Evolutionary conservation across 2,113 vertebrate species (phyloP).

Genomic region (Ailuropoda melanoleuca): DNA sequence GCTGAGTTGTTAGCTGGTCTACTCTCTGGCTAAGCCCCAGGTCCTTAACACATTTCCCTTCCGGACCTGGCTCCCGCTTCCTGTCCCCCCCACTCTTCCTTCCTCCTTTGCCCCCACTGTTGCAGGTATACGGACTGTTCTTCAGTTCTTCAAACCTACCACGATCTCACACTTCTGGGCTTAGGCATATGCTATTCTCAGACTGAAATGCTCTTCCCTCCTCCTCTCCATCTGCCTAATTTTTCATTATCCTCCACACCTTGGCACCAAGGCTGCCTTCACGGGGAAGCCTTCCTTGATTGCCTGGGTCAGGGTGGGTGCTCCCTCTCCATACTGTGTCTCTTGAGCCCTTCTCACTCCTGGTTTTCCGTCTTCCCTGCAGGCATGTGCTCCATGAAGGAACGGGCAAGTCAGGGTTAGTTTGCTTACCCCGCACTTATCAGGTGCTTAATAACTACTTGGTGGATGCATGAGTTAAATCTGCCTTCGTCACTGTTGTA

Average conservation of each 20-base stretch:
- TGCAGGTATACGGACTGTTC: background rate
- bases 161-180: background rate
- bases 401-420: background rate
- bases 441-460: background rate
- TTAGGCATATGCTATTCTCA: background rate
- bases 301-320: background rate
- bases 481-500: background rate
- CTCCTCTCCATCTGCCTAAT: background rate
- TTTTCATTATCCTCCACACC: background rate
- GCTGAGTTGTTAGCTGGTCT: background rate
- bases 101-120: background rate
- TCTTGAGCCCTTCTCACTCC: background rate
- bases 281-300: background rate
- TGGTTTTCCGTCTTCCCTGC: background rate
- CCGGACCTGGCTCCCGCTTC: background rate
- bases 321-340: background rate
- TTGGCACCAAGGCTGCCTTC: background rate
- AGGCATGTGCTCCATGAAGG: background rate
- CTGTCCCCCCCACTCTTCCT: background rate
- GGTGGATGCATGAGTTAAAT: no score
- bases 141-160: background rate
- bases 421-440: background rate
- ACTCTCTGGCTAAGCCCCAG: background rate
- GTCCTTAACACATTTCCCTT: background rate
- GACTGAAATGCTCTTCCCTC: background rate